Evolutionary conservation across 2,888 invertebrate species (phyloP), one percentile per base, ranked within the genome.

Genomic region (Colostygia pectinataria): DNA sequence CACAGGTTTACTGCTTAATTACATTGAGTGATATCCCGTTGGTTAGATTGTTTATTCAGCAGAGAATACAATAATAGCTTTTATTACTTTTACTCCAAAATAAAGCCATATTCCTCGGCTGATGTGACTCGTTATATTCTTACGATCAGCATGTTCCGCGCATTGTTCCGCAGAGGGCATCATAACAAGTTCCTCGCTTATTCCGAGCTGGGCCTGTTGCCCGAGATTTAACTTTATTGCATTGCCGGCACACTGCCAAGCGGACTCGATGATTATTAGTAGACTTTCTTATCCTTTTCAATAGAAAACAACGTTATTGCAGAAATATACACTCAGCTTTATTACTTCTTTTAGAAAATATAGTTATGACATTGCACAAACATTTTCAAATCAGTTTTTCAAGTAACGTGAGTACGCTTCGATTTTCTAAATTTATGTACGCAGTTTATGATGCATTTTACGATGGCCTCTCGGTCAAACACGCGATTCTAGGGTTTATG

Each of bases 391-490:
- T 77, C 66, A 72, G 77, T 79, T 73, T 71, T 70, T 65, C 54
- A 59, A 74, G 66, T 70, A 67, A 7, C 4, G 8, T 23, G 13
- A 3, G 10, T 14, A 9, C 37, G 29, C 56, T 73, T 80, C 79
- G 80, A 83, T 83, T 83, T 82, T 79, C 68, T 71, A 80, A 83
- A 83, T 79, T 83, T 80, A 85, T 84, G 80, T 74, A 66, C 68
- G 66, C 68, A 60, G 62, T 86, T 86, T 86, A 84, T 83, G 82
- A 74, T 78, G 76, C 77, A 79, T 77, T 86, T 86, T 84, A 86
- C 84, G 83, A 82, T 78, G 68, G 71, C 77, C 78, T 77, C 75
- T 80, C 77, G 82, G 83, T 81, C 83, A 82, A 82, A 84, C 85
- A 85, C 82, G 83, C 84, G 75, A 85, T 78, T 80, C 66, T 69